Evolutionary conservation across 2,797 vertebrate species (phyloP).

Genomic region (Yasuhikotakia modesta): DNA sequence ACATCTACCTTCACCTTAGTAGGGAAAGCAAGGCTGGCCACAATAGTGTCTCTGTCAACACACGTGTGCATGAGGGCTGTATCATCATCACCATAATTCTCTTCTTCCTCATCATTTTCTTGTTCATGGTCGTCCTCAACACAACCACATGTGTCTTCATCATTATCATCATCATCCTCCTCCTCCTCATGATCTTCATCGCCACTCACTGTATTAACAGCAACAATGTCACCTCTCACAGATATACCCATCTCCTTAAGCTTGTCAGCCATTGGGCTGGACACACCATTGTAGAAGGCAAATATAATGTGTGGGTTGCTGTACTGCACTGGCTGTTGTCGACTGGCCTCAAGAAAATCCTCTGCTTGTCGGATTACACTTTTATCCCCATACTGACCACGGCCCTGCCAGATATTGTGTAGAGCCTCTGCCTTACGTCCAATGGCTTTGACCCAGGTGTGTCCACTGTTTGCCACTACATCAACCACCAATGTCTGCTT

Average conservation of each 20-base stretch:
- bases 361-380: constrained; percentile 88
- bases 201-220: constrained; percentile 75
- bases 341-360: constrained; percentile 88
- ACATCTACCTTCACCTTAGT: constrained; percentile 82
- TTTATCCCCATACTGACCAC: constrained; percentile 93
- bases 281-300: constrained; percentile 93
- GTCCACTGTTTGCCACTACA: constrained; percentile 89
- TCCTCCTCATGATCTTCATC: constrained; percentile 57
- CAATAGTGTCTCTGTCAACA: constrained; percentile 80
- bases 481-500: constrained; percentile 90
- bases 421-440: constrained; percentile 94
- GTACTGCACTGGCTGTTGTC: constrained; percentile 90
- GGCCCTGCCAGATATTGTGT: constrained; percentile 96
- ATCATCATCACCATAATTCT: constrained; percentile 9
- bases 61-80: constrained; percentile 68
- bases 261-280: constrained; percentile 88
- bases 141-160: constrained; percentile 59
- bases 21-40: constrained; percentile 85
- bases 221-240: constrained; percentile 90
- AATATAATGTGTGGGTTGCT: constrained; percentile 89
- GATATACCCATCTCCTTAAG: constrained; percentile 89
- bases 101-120: constrained; percentile 3
- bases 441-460: constrained; percentile 95
- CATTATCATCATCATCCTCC: no score
- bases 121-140: constrained; percentile 55